Evolutionary conservation across 2,797 vertebrate genomes (phyloP).

Genomic region (Tangara arthus): DNA sequence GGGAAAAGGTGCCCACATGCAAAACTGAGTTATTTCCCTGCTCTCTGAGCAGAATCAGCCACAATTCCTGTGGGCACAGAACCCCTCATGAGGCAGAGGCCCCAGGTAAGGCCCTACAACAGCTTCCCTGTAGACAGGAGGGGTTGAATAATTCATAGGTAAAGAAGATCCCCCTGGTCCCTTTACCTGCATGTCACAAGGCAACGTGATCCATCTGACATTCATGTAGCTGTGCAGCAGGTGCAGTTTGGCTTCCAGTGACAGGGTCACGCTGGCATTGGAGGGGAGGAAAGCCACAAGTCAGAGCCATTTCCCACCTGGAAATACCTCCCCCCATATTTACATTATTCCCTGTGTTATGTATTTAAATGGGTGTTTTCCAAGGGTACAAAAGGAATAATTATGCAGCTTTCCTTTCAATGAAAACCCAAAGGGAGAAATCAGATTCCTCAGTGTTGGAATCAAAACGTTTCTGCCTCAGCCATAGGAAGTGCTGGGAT

Average conservation of each 20-base stretch:
- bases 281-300: not conserved
- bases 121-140: not conserved
- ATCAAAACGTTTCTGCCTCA: not conserved
- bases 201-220: slow-evolving; percentile 88
- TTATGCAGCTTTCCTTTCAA: not conserved
- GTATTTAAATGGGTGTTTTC: not conserved
- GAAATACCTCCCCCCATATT: not conserved
- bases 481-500: not conserved
- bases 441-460: rapidly evolving
- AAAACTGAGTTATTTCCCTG: not conserved
- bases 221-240: slow-evolving; percentile 94
- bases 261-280: slow-evolving; percentile 85
- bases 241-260: slow-evolving; percentile 92
- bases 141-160: not conserved
- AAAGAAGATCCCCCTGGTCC: not conserved
- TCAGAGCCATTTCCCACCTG: not conserved
- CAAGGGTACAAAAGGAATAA: rapidly evolving
- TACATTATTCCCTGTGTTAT: not conserved
- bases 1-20: not conserved
- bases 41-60: not conserved
- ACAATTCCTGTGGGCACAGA: not conserved
- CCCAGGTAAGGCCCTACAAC: rapidly evolving
- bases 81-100: not conserved
- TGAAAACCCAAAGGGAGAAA: not conserved
- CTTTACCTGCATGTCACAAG: slow-evolving; percentile 85